phyloP scores from a whole-genome alignment of 1,140 invertebrate genomes.

The Drosophila mauritiana region DNA sequence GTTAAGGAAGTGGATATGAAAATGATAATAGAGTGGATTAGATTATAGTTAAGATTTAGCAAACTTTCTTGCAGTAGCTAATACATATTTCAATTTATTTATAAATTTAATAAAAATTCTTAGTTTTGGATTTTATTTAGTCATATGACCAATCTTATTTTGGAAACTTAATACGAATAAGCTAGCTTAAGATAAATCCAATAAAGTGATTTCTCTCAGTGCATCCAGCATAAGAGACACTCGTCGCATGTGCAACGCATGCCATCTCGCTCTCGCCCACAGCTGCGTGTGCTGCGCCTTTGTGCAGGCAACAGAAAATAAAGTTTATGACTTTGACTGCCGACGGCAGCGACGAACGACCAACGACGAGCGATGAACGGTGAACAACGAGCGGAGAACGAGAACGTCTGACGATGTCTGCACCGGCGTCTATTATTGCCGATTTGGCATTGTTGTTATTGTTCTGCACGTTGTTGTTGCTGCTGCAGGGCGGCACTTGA shows the following conservation, averaged over 20 bases:
- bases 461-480: constrained; percentile 16
- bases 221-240: constrained; percentile 28
- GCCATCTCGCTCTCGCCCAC: constrained; percentile 19
- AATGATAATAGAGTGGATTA: too few relatives aligned
- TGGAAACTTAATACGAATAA: too few relatives aligned
- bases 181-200: too few relatives aligned
- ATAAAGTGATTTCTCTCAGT: background rate
- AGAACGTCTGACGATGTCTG: constrained; percentile 51
- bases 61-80: too few relatives aligned
- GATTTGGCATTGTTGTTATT: constrained; percentile 65
- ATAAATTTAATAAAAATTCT: too few relatives aligned
- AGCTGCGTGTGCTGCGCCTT: constrained; percentile 54
- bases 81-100: too few relatives aligned
- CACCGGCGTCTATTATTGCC: constrained; percentile 73
- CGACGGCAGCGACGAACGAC: constrained; percentile 48
- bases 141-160: too few relatives aligned
- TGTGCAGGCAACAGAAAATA: constrained; percentile 82
- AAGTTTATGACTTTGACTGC: constrained; percentile 81
- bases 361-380: background rate
- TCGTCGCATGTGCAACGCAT: constrained; percentile 33
- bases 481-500: constrained; percentile 28
- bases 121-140: too few relatives aligned
- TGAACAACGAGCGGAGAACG: constrained; percentile 8
- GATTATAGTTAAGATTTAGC: too few relatives aligned
- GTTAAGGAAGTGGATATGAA: too few relatives aligned